Conservation (phyloP, 2,797 vertebrate genomes). For the Betta splendens region DNA sequence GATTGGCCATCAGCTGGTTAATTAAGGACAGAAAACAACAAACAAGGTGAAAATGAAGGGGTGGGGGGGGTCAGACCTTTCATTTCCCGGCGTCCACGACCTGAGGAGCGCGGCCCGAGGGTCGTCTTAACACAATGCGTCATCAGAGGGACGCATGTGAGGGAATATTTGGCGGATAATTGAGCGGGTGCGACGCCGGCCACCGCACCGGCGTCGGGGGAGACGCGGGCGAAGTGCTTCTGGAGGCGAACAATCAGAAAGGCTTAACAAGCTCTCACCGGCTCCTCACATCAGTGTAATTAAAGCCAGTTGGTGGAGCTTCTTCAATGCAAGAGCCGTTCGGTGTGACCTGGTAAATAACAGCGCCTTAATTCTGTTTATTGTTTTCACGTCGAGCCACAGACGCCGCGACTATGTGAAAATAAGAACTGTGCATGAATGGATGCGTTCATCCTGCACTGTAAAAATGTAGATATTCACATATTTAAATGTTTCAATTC, state of each 20-base stretch:
- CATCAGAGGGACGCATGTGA: slow-evolving; percentile 45
- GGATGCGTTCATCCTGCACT: too few species aligned
- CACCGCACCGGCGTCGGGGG: slow-evolving; percentile 46
- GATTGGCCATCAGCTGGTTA: slow-evolving; percentile 22
- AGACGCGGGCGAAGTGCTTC: slow-evolving; percentile 53
- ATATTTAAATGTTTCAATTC: too few species aligned
- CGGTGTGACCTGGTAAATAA: too few species aligned
- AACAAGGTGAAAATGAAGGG: slow-evolving; percentile 6
- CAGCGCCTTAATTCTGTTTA: not conserved
- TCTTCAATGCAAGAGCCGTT: slow-evolving; percentile 20
- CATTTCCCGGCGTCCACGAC: not conserved
- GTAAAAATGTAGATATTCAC: too few species aligned
- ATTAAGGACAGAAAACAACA: slow-evolving; percentile 40
- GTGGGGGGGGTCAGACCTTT: not conserved
- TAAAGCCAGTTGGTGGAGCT: slow-evolving; percentile 57
- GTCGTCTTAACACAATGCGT: slow-evolving; percentile 37
- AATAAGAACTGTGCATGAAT: too few species aligned
- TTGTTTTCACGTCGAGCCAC: not conserved
- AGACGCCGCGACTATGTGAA: not conserved
- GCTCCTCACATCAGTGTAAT: slow-evolving; percentile 61
- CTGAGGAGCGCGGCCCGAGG: slow-evolving; percentile 46
- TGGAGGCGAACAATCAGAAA: slow-evolving; percentile 64
- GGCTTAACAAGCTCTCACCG: slow-evolving; percentile 65
- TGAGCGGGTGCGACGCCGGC: slow-evolving; percentile 59
- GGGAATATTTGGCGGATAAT: slow-evolving; percentile 70